These are phyloP conservation scores for Melolontha melolontha DNA, from an alignment of 2,888 invertebrate species.

Conservation along the genomic window DNA sequence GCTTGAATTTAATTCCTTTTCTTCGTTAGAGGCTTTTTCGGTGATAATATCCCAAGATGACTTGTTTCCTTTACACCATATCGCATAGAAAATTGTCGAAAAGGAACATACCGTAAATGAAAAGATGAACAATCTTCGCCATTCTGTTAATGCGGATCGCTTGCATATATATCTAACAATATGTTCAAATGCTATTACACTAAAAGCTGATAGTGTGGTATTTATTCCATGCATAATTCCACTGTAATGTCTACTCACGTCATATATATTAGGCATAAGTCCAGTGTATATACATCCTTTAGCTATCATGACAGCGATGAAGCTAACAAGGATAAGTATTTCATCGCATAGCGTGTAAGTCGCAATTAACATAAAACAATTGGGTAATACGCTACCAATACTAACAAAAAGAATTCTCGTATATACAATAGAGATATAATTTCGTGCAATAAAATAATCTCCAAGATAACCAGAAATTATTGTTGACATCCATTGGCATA, in stretches of 20 bases:
- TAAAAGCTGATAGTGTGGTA: neutral
- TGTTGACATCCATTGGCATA: constrained; percentile 2
- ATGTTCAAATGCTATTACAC: neutral
- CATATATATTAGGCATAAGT: neutral
- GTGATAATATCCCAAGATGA: neutral
- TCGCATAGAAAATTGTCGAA: neutral
- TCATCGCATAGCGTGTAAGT: neutral
- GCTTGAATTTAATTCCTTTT: neutral
- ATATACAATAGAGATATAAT: neutral
- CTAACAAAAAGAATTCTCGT: constrained; percentile 4
- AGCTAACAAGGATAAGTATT: neutral
- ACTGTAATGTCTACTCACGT: neutral
- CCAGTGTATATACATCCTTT: neutral
- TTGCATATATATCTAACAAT: neutral
- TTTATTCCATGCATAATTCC: constrained; percentile 1
- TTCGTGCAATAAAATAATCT: neutral
- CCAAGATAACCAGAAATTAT: neutral
- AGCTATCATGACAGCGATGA: neutral
- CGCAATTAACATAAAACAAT: neutral
- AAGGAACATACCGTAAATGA: neutral
- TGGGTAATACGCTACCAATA: constrained; percentile 1
- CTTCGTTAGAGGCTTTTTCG: neutral
- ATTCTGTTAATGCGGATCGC: neutral
- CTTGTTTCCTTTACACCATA: neutral
- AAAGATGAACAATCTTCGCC: neutral